A percentile compares a stretch with the other conserved stretches of the same genome.
Evolutionary conservation across 2,797 vertebrate genomes (phyloP).

Genomic region (Malacoraja senta): DNA sequence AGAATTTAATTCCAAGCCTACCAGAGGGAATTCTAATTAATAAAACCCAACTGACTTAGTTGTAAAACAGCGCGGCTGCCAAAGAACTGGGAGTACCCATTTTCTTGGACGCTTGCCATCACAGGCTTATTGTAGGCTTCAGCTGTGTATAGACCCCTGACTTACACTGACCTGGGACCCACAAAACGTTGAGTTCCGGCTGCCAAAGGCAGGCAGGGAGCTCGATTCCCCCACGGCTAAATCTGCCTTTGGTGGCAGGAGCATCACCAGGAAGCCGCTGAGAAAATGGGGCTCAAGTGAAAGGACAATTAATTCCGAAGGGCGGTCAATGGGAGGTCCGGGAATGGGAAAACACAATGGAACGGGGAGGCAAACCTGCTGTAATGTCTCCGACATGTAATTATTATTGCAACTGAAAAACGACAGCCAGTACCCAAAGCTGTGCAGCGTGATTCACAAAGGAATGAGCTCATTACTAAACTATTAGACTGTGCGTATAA

Average conservation of each 20-base stretch:
- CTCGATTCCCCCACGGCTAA: neutral
- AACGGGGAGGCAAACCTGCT: slow-evolving; percentile 64
- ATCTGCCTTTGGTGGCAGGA: neutral
- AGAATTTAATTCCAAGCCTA: neutral
- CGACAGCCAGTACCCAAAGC: slow-evolving; percentile 60
- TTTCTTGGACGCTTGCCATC: neutral
- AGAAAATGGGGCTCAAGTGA: neutral
- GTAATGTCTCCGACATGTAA: slow-evolving; percentile 54
- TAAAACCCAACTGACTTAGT: slow-evolving; percentile 1
- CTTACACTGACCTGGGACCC: neutral
- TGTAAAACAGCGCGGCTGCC: neutral
- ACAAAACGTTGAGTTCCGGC: neutral
- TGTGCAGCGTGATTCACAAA: slow-evolving; percentile 64
- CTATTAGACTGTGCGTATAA: slow-evolving; percentile 65
- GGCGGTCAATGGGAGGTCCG: slow-evolving; percentile 8
- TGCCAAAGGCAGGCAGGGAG: neutral
- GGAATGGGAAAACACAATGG: slow-evolving; percentile 59
- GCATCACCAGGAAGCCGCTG: neutral
- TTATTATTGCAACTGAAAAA: slow-evolving; percentile 66
- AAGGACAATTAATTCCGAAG: neutral
- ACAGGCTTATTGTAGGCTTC: neutral
- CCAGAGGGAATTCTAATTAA: neutral
- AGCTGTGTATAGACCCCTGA: neutral
- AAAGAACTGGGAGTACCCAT: neutral
- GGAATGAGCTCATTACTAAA: slow-evolving; percentile 71